A percentile compares a stretch with the other conserved stretches of the same genome.
phyloP scores from a whole-genome alignment of 2,888 invertebrate genomes.

The Drosophila neotestacea region DNA sequence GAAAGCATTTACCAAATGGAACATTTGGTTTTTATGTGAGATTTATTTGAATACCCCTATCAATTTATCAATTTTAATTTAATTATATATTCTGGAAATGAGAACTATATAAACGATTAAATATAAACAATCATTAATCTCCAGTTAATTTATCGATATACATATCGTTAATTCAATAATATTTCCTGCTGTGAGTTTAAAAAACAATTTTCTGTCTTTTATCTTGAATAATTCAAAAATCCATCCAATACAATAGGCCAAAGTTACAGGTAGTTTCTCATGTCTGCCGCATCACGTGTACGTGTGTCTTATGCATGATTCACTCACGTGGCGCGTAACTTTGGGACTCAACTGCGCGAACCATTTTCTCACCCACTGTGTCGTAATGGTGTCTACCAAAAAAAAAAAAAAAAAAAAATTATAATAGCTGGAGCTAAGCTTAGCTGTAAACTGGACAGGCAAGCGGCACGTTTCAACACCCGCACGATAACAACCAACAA shows the following conservation, averaged over 20 bases:
- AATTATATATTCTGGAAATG: too few relatives aligned
- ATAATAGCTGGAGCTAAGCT: neutral
- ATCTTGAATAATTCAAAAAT: slow-evolving; percentile 2
- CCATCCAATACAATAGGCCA: slow-evolving; percentile 8
- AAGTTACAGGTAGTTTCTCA: slow-evolving; percentile 16
- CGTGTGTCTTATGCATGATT: slow-evolving; percentile 6
- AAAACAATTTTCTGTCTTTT: neutral
- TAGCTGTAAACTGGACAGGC: slow-evolving; percentile 13
- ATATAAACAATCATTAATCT: neutral
- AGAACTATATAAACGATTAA: too few relatives aligned
- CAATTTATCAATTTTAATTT: too few relatives aligned
- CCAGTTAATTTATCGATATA: neutral
- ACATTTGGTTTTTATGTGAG: too few relatives aligned
- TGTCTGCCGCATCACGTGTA: slow-evolving; percentile 1
- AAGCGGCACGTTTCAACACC: slow-evolving; percentile 65
- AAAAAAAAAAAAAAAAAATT: neutral
- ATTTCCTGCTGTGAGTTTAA: slow-evolving; percentile 8
- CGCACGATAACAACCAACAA: slow-evolving; percentile 50
- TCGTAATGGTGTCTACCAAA: slow-evolving; percentile 10
- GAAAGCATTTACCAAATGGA: too few relatives aligned
- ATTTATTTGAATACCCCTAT: too few relatives aligned
- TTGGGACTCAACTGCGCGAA: neutral
- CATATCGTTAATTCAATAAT: neutral
- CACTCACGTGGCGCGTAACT: slow-evolving; percentile 8
- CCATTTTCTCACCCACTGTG: slow-evolving; percentile 29